Percentiles rank a stretch among this genome's conserved stretches.
phyloP scores from a whole-genome alignment of 2,797 vertebrate genomes.

The Gila robusta region DNA sequence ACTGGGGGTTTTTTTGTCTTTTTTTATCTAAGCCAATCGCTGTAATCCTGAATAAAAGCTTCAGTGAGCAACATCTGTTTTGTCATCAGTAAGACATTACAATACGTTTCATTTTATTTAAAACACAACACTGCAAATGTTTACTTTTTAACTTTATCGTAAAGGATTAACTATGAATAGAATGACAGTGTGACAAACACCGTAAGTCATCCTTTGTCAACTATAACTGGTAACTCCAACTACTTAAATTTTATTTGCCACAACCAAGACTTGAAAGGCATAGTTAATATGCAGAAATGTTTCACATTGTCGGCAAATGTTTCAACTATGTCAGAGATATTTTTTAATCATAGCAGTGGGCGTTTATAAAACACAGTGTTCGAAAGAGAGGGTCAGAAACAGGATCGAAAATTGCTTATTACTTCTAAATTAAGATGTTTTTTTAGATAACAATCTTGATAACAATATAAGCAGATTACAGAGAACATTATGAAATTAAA shows the following conservation, averaged over 20 bases:
- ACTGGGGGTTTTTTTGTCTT: too few relatives aligned
- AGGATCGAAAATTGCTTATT: not conserved
- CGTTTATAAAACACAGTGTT: not conserved
- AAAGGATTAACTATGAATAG: not conserved
- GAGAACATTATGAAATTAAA: not conserved
- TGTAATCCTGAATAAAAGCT: not conserved
- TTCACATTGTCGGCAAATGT: not conserved
- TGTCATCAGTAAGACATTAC: not conserved
- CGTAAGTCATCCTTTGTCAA: not conserved
- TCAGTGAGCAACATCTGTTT: not conserved
- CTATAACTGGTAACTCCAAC: not conserved
- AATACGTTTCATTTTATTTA: not conserved
- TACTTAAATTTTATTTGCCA: not conserved
- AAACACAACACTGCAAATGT: not conserved
- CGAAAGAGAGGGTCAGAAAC: not conserved
- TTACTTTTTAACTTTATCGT: not conserved
- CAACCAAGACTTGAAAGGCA: not conserved
- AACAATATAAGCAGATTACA: not conserved
- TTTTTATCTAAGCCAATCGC: too few relatives aligned
- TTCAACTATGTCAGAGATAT: not conserved
- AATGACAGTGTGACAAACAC: not conserved
- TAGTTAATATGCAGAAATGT: not conserved
- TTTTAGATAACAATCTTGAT: not conserved
- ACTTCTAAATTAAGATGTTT: not conserved
- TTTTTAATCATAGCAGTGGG: not conserved